A percentile compares a stretch with the other conserved stretches of the same genome.
phyloP scores from a whole-genome alignment of 2,113 vertebrate genomes.

The Chaenocephalus aceratus region DNA sequence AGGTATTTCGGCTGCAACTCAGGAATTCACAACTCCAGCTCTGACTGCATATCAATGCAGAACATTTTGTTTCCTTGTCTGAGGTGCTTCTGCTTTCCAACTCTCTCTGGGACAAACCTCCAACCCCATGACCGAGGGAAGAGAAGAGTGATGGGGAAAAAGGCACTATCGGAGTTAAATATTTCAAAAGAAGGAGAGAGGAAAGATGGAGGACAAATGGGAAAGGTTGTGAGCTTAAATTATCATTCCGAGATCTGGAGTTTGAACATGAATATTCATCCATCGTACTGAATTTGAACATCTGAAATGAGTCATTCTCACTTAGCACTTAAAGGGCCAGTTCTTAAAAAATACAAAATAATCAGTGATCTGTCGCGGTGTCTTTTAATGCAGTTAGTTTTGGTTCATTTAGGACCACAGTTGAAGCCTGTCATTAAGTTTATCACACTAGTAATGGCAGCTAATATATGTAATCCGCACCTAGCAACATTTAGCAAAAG shows the following conservation, averaged over 20 bases:
- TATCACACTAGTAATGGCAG: neutral
- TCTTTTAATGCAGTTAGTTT: too few species aligned
- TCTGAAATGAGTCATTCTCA: too few species aligned
- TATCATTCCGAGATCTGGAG: neutral
- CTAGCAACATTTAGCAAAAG: neutral
- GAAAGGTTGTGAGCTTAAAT: neutral
- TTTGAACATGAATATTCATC: neutral
- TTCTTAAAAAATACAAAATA: neutral
- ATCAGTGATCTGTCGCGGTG: neutral
- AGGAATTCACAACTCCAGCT: constrained; percentile 5
- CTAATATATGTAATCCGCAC: neutral
- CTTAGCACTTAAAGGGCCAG: neutral
- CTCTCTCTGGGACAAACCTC: neutral
- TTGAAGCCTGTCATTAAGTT: neutral
- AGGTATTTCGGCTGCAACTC: constrained; percentile 62
- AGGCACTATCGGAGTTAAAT: neutral
- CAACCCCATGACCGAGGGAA: neutral
- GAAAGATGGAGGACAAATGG: neutral
- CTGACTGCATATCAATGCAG: constrained; percentile 17
- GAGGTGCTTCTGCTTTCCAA: neutral
- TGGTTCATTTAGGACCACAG: neutral
- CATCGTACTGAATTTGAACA: neutral
- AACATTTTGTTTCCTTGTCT: neutral
- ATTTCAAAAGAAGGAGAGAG: neutral
- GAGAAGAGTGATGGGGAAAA: neutral